Percentiles rank a stretch among this genome's conserved stretches.
These are phyloP conservation scores for Rostratula benghalensis DNA, from an alignment of 2,113 vertebrate genomes.

Conservation along the genomic window DNA sequence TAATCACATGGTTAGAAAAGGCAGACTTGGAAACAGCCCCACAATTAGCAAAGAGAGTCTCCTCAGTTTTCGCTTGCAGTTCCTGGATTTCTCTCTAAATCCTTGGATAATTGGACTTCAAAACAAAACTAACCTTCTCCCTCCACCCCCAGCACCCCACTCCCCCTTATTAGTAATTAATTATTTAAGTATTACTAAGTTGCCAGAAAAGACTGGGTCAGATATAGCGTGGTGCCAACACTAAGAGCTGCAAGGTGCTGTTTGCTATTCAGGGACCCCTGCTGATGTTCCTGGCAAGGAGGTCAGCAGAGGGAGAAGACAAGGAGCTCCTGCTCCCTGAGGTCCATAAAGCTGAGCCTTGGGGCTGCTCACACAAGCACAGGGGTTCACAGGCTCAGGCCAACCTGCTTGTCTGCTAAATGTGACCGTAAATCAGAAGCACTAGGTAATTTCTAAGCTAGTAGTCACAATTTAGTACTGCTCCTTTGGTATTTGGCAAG, in stretches of 20 bases:
- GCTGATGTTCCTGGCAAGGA: background rate
- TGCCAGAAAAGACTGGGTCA: background rate
- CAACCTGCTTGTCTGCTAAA: background rate
- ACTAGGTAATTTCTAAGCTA: background rate
- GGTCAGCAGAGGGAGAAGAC: background rate
- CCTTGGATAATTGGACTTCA: background rate
- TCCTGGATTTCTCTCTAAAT: background rate
- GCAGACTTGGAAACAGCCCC: background rate
- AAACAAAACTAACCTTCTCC: background rate
- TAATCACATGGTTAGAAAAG: background rate
- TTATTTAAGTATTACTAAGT: background rate
- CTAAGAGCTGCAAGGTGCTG: background rate
- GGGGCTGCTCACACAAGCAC: background rate
- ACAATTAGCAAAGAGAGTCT: background rate
- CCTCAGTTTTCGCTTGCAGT: background rate
- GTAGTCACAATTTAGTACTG: background rate
- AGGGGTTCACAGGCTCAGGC: background rate
- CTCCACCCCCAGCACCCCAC: no score
- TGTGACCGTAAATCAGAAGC: background rate
- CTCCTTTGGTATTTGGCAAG: background rate
- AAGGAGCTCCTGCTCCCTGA: background rate
- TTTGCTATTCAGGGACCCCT: background rate
- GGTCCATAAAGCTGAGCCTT: background rate
- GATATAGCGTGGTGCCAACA: background rate
- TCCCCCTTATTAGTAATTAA: background rate